Conservation (phyloP, 2,113 vertebrate genomes). For the Oryzias celebensis region DNA sequence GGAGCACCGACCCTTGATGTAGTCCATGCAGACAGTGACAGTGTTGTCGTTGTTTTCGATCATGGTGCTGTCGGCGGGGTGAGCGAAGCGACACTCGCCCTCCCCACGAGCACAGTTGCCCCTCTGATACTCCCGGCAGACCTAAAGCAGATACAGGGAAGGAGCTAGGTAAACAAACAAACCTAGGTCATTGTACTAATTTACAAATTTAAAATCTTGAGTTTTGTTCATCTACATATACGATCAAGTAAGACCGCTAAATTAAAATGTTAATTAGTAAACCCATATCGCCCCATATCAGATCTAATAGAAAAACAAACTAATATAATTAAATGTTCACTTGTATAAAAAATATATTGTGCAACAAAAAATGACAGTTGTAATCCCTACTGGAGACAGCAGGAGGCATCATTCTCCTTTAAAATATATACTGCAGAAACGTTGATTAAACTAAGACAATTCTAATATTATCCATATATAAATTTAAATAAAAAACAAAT, state of each 20-base stretch:
- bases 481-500: neutral
- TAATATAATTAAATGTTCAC: neutral
- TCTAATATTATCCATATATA: neutral
- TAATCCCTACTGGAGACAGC: constrained; percentile 43
- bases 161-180: neutral
- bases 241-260: neutral
- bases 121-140: constrained; percentile 96
- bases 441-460: too few relatives aligned
- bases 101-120: constrained; percentile 96
- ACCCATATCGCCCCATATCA: neutral
- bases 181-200: neutral
- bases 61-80: constrained; percentile 97
- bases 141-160: constrained; percentile 67
- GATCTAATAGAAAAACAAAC: neutral
- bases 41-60: constrained; percentile 99
- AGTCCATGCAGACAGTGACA: constrained; percentile 98
- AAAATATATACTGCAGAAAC: constrained; percentile 1
- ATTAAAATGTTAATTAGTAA: too few relatives aligned
- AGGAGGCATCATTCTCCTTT: constrained; percentile 70
- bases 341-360: too few relatives aligned
- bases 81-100: constrained; percentile 94
- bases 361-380: neutral
- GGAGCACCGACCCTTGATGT: constrained; percentile 98
- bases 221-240: too few relatives aligned
- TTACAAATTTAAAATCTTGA: neutral